phyloP scores from a whole-genome alignment of 2,888 invertebrate species.

The Chironomus riparius region DNA sequence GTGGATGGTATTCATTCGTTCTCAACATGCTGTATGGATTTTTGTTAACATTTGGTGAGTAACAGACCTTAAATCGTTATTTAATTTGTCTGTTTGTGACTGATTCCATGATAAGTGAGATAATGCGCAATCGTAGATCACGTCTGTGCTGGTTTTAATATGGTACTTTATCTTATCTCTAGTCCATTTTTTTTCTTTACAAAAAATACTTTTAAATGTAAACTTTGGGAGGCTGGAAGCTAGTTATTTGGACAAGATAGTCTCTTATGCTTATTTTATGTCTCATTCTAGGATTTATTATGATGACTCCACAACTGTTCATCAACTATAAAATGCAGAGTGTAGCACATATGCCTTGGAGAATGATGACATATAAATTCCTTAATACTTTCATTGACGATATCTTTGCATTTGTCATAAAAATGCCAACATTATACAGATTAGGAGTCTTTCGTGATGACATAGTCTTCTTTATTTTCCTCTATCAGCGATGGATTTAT shows the following conservation, averaged over 20 bases:
- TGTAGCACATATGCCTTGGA: constrained; percentile 98
- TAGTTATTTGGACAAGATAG: no score
- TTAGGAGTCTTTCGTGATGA: constrained; percentile 83
- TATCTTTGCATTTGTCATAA: constrained; percentile 99
- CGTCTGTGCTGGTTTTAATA: not conserved
- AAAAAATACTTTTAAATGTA: no score
- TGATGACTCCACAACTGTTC: constrained; percentile 99
- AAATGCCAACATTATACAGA: constrained; percentile 99
- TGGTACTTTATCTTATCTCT: not conserved
- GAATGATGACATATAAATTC: constrained; percentile 99
- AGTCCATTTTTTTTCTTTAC: no score
- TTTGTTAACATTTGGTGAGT: constrained; percentile 69
- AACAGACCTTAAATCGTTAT: not conserved
- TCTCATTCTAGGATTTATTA: constrained; percentile 70
- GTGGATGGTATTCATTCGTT: constrained; percentile 98
- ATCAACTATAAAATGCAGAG: constrained; percentile 99
- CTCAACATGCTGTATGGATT: constrained; percentile 96
- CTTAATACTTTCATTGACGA: constrained; percentile 99
- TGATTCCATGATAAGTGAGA: no score
- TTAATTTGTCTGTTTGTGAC: not conserved
- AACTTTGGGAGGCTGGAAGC: no score
- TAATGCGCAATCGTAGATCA: no score
- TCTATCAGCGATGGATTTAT: constrained; percentile 98
- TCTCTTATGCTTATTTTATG: no score
- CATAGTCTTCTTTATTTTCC: constrained; percentile 96